Conservation (phyloP, 2,797 vertebrate species). For the Yasuhikotakia modesta region DNA sequence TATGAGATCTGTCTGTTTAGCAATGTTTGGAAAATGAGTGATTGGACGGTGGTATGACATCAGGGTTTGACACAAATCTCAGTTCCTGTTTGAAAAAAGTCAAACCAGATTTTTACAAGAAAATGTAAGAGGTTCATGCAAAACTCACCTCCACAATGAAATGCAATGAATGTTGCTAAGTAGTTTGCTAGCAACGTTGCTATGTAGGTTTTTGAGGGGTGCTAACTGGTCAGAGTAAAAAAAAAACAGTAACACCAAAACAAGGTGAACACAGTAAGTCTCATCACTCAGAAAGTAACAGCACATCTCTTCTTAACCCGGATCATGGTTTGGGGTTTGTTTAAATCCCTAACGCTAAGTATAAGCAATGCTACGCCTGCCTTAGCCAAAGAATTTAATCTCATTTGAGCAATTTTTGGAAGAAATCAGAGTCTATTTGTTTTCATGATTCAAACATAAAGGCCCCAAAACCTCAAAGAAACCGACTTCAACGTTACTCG, state of each 20-base stretch:
- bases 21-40: slow-evolving; percentile 39
- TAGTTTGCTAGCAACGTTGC: no score
- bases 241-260: not conserved
- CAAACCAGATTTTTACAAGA: not conserved
- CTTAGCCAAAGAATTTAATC: not conserved
- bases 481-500: not conserved
- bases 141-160: not conserved
- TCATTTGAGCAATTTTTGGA: not conserved
- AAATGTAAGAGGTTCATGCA: not conserved
- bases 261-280: not conserved
- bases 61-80: slow-evolving; percentile 20
- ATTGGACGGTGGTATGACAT: not conserved
- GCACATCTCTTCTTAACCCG: no score
- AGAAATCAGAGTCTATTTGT: no score
- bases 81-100: not conserved
- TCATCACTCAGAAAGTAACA: not conserved
- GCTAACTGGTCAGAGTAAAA: no score
- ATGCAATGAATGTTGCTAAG: no score
- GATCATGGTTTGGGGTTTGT: not conserved
- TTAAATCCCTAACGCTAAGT: not conserved
- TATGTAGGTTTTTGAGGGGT: no score
- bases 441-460: slow-evolving; percentile 10
- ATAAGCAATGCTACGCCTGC: not conserved
- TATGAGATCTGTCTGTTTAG: slow-evolving; percentile 35
- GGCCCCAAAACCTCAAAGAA: not conserved